These are phyloP conservation scores for Tenthredo amoena DNA, from an alignment of 2,888 invertebrate genomes.

Conservation along the genomic window DNA sequence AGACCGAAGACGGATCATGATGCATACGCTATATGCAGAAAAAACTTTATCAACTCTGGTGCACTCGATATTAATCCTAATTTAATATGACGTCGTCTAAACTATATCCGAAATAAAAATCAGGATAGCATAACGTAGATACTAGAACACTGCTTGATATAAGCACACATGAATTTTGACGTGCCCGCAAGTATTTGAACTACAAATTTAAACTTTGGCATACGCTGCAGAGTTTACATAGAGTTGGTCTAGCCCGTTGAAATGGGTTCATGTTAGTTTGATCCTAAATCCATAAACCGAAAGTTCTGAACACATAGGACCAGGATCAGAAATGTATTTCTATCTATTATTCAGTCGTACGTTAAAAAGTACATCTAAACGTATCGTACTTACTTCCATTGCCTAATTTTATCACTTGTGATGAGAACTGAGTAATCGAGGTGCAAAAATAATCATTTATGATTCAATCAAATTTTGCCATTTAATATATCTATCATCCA, in stretches of 20 bases:
- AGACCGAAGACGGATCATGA: background rate
- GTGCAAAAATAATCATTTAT: background rate
- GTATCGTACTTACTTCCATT: background rate
- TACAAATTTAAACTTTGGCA: background rate
- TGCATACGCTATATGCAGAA: background rate
- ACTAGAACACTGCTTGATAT: background rate
- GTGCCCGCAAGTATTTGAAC: background rate
- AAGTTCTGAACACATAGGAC: background rate
- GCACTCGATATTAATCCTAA: background rate
- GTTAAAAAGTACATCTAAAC: background rate
- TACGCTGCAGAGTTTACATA: background rate
- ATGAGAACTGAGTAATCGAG: background rate
- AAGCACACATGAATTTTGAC: background rate
- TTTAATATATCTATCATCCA: background rate
- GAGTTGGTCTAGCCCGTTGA: background rate
- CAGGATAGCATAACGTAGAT: background rate
- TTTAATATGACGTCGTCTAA: background rate
- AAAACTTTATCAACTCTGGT: background rate
- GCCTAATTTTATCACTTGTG: background rate
- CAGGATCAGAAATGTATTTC: background rate
- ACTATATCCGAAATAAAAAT: background rate
- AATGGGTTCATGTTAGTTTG: slow-evolving; percentile 9
- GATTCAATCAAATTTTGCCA: background rate
- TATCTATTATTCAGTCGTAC: background rate
- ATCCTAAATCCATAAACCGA: slow-evolving; percentile 24